Base-by-base conservation (phyloP, 2,113 vertebrate genomes). In the Ciconia stormi region DNA sequence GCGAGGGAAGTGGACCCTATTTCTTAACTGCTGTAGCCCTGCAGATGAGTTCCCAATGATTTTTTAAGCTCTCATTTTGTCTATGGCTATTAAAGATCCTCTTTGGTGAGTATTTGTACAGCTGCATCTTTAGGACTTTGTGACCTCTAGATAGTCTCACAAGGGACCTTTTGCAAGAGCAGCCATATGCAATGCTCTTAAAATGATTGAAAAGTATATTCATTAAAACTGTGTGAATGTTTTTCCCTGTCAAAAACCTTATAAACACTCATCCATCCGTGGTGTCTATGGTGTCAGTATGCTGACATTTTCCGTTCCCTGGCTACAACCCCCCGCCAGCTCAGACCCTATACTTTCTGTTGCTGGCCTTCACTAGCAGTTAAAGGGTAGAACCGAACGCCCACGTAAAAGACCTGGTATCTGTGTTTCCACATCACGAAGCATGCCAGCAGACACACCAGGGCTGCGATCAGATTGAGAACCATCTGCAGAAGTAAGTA, bases 401-500 rank as follows among this genome's bases (percentile, higher is more conserved):
- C 99, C 30, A 98, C 98, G 1, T 99, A 99, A 94, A 99, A 99
- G 82, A 99, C 99, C 97, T 99, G 99, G 95, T 99, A 99, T 34
- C 99, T 98, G 93, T 99, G 98, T 91, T 99, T 99, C 99, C 99
- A 99, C 99, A 99, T 99, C 96, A 99, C 95, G 21, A 99, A 99
- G 95, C 99, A 99, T 2, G 97, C 98, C 2, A 90, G 17, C 38
- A 99, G 97, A 42, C 99, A 99, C 94, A 99, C 98, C 3, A 99
- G 80, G 4, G 99, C 98, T 14, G 99, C 97, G 22, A 92, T 80
- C 97, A 99, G 90, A 95, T 99, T 99, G 58, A 99, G 98, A 47
- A 98, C 85, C 88, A 99, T 98, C 98, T 99, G 99, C 93, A 99
- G 95, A 7, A 99, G 97, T 66, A 99, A 97, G 97, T 98, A 99